Conservation (phyloP, 2,797 vertebrate species). For the Macroramphosus scolopax region DNA sequence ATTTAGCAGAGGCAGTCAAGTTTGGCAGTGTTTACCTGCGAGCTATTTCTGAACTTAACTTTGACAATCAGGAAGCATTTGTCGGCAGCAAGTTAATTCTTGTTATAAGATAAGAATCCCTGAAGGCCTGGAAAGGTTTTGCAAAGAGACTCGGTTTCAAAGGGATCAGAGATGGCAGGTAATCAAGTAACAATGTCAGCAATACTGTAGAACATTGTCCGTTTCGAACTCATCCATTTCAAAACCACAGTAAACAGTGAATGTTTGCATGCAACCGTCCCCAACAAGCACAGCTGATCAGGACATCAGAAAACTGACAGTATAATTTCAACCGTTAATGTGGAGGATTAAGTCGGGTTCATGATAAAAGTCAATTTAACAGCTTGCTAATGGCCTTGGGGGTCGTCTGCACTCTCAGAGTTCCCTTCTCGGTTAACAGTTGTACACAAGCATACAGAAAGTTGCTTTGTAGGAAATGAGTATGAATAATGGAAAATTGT, state of each 20-base stretch:
- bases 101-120: constrained; percentile 38
- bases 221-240: constrained; percentile 20
- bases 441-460: too few relatives aligned
- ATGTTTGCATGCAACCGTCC: not conserved
- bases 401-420: too few relatives aligned
- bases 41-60: constrained; percentile 35
- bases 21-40: constrained; percentile 32
- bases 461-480: too few relatives aligned
- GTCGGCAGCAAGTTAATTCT: constrained; percentile 54
- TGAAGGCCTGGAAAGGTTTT: constrained; percentile 32
- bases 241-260: constrained; percentile 8
- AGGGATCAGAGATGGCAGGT: constrained; percentile 23
- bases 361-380: too few relatives aligned
- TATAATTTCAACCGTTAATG: not conserved
- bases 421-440: too few relatives aligned
- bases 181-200: constrained; percentile 39
- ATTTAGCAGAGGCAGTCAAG: constrained; percentile 28
- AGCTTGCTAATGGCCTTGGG: too few relatives aligned
- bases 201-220: constrained; percentile 28
- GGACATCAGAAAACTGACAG: not conserved
- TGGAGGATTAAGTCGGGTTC: too few relatives aligned
- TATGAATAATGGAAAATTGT: too few relatives aligned
- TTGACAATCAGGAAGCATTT: constrained; percentile 40
- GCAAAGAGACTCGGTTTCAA: constrained; percentile 28
- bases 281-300: constrained; percentile 3